Base-by-base conservation (phyloP, 2,113 vertebrate genomes). In the mouse (Mus musculus) region DNA sequence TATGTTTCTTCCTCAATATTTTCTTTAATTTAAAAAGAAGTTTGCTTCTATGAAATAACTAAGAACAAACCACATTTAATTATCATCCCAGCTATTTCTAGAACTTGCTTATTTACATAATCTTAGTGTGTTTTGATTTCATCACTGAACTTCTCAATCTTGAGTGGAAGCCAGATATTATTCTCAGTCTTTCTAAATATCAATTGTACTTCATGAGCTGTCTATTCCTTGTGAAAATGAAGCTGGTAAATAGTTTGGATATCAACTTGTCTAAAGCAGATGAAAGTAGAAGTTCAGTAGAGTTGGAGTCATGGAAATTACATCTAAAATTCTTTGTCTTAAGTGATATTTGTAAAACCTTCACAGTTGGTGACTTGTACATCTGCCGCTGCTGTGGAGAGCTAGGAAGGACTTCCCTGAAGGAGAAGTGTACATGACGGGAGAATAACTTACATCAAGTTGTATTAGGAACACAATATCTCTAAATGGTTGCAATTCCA, bases 101-200 rank as follows among this genome's bases (percentile, higher is more conserved):
- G 90, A 81, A 96, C 24, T 87, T 95, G 12, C 73, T 26, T 89
- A 72, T 3, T 92, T 89, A 36, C 52, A 92, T 84, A 46, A 90
- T 65, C 95, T 91, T 67, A 81, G 78, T 90, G 16, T 65, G 61
- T 16, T 94, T 91, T 61, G 78, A 85, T 42, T 91, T 80, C 1
- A n/a, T 90, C 42, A 42, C 42, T 86, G 91, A 46, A 46, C 61
- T 61, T 75, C 9, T 46, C 7, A 42, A 17, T n/a, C 72, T 1
- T 3, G n/a, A 36, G 0, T 78, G 88, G 28, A 90, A 87, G 17
- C 42, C 39, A 33, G 69, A 46, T 59, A 67, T 54, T 73, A 84
- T 24, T 77, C 26, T 67, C 13, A 92, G 42, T 13, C 92, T 90
- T 93, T 88, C 46, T 24, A 28, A 90, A 78, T 89, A 92, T 77